Percentiles rank a stretch among this genome's conserved stretches.
Conservation (phyloP, 2,113 vertebrate genomes). For the Prionailurus viverrinus region DNA sequence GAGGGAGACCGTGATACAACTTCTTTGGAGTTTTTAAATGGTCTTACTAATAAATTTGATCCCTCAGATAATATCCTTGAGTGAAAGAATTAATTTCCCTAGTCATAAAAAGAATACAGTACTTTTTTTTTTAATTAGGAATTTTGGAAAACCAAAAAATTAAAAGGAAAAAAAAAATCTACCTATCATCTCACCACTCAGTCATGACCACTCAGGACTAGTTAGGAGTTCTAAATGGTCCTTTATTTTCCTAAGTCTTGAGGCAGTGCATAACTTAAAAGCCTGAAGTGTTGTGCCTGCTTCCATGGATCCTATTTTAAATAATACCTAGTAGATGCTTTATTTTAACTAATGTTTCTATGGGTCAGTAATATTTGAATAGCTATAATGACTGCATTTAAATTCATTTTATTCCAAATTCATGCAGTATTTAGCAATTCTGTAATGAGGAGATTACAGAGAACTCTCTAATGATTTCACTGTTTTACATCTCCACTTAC, state of each 20-base stretch:
- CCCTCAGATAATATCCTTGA: not conserved
- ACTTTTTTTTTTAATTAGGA: conserved; percentile 42
- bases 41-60: not conserved
- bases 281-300: not conserved
- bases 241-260: conserved; percentile 36
- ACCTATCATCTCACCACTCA: not conserved
- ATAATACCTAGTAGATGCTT: not conserved
- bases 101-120: not conserved
- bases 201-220: not conserved
- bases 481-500: not conserved
- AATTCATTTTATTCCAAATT: conserved; percentile 15
- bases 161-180: not conserved
- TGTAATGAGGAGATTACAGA: conserved; percentile 3
- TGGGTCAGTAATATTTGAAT: conserved; percentile 29
- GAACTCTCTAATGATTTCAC: not conserved
- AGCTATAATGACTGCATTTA: conserved; percentile 15
- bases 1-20: not conserved
- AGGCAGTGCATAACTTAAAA: not conserved
- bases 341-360: conserved; percentile 11
- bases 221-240: not conserved
- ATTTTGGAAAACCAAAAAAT: conserved; percentile 8
- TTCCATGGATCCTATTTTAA: conserved; percentile 9
- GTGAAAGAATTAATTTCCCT: conserved; percentile 19
- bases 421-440: not conserved
- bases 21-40: conserved; percentile 51